Evolutionary conservation across 2,113 vertebrate species (phyloP), one percentile per base, ranked within the genome.

Genomic region (Halichoeres trimaculatus): DNA sequence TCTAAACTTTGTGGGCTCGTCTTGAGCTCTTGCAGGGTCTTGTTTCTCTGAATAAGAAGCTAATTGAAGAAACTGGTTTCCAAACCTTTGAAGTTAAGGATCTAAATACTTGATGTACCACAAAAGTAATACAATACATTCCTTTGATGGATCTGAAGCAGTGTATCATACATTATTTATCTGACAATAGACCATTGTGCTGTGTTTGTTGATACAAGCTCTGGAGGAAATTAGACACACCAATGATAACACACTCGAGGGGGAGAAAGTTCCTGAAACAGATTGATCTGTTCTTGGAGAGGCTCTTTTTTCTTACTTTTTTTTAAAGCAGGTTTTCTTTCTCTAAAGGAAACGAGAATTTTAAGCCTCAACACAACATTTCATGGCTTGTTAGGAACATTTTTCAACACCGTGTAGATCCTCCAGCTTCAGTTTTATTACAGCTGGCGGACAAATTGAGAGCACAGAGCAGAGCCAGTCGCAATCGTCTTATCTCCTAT

Each of bases 391-490:
- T 78, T 69, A 57, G 57, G 22, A 36, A 40, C 19, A 2, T 19
- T 67, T 71, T 43, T 30, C 56, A 52, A 41, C 63, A 62, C 47
- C 6, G 23, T n/a, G 24, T 23, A 63, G 45, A 72, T 84, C 65
- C 20, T 76, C 50, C 51, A 54, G 48, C 57, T 72, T 68, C 34
- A 64, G 61, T 35, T 78, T 87, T 83, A 84, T 85, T 76, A 50
- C 61, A 59, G 75, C 54, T 69, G 84, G 84, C 71, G 85, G 67
- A 75, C 78, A 85, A 86, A 88, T 74, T 83, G 78, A 79, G 68
- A 62, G 71, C 34, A 20, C 47, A 16, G 50, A 67, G 47, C 48
- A 67, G 77, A 65, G 72, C 62, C 76, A 73, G 72, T 76, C 70
- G 76, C 70, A 68, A 70, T 57, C 57, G 80, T 76, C 74, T 89